Percentiles rank a stretch among this genome's conserved stretches.
Conservation (phyloP, 2,888 invertebrate species). For the Caenorhabditis sp. region DNA sequence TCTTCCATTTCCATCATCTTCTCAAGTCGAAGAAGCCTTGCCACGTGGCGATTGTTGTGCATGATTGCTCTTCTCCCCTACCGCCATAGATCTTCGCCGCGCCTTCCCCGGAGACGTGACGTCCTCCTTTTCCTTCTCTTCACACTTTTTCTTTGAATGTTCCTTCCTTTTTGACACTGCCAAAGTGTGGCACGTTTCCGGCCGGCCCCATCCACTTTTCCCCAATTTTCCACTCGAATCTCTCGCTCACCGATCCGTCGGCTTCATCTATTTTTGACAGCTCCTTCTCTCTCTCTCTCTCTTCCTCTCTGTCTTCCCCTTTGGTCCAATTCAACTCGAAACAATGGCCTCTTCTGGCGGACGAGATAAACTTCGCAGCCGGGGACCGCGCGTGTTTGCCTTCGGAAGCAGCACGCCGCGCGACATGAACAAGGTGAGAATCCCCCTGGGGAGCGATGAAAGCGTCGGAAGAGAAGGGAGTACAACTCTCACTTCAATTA, state of each 20-base stretch:
- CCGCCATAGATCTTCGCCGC: background rate
- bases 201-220: conserved; percentile 39
- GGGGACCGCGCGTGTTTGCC: conserved; percentile 60
- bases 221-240: conserved; percentile 51
- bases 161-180: conserved; percentile 34
- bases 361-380: conserved; percentile 50
- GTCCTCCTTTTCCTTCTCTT: conserved; percentile 26
- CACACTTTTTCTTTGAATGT: conserved; percentile 22
- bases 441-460: conserved; percentile 23
- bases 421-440: conserved; percentile 68
- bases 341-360: conserved; percentile 65
- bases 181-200: conserved; percentile 24
- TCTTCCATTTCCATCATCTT: too few relatives aligned
- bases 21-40: too few relatives aligned
- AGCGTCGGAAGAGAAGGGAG: background rate
- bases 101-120: conserved; percentile 41
- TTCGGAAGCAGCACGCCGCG: conserved; percentile 77
- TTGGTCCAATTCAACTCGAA: too few relatives aligned
- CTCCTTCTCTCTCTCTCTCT: conserved; percentile 5
- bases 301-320: background rate
- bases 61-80: background rate
- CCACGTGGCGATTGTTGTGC: too few relatives aligned
- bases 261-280: conserved; percentile 13
- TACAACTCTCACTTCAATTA: conserved; percentile 27
- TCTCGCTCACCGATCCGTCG: conserved; percentile 42